A percentile compares a stretch with the other conserved stretches of the same genome.
Evolutionary conservation across 2,113 vertebrate species (phyloP).

Genomic region (Eupsittula cactorum): DNA sequence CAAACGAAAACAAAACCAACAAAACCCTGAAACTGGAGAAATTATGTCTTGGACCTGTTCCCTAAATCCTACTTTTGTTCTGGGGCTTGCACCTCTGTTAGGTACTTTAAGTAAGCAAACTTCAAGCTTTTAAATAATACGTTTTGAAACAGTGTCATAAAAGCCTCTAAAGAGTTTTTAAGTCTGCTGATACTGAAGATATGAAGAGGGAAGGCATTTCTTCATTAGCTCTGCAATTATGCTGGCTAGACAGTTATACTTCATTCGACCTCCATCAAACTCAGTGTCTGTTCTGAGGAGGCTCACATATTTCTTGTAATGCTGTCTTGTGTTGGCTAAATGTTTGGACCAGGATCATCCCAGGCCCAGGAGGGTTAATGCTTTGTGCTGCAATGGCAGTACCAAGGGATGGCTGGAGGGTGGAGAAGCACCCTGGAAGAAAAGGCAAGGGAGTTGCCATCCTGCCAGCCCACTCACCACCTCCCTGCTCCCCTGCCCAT

Average conservation of each 20-base stretch:
- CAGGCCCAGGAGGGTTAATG: rapidly evolving
- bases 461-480: not conserved
- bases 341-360: rapidly evolving
- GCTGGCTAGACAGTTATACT: not conserved
- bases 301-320: rapidly evolving
- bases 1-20: not conserved
- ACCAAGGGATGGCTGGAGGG: rapidly evolving
- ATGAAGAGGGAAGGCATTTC: not conserved
- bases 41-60: not conserved
- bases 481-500: rapidly evolving
- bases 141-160: not conserved
- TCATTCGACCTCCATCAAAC: not conserved
- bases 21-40: not conserved
- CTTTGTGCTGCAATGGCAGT: rapidly evolving
- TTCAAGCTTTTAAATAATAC: not conserved
- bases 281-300: rapidly evolving
- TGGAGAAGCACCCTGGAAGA: not conserved
- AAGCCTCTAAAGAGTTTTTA: not conserved
- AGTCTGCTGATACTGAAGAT: not conserved
- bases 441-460: not conserved
- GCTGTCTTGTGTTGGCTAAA: not conserved
- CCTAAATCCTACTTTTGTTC: not conserved
- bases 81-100: not conserved
- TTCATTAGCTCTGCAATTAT: not conserved
- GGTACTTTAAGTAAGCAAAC: not conserved